These are phyloP conservation scores for Osmoderma eremita DNA, from an alignment of 2,888 invertebrate species.

Conservation along the genomic window DNA sequence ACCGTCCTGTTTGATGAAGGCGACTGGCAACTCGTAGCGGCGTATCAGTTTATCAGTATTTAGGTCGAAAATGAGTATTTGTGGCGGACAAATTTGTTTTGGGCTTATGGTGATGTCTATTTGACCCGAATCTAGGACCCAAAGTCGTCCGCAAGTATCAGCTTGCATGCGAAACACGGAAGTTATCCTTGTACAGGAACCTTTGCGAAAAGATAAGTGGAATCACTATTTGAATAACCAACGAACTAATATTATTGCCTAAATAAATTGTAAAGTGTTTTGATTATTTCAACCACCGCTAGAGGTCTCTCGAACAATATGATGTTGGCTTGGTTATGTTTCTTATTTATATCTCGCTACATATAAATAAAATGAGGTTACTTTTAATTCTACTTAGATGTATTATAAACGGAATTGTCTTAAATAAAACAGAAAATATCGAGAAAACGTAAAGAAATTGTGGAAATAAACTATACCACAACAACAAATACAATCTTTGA, in stretches of 20 bases:
- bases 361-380: neutral
- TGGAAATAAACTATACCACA: no score
- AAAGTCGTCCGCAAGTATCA: slow-evolving; percentile 79
- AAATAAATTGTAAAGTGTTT: neutral
- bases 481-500: no score
- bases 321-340: neutral
- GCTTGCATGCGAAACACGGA: slow-evolving; percentile 81
- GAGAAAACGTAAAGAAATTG: no score
- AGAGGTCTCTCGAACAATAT: neutral
- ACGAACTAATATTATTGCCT: neutral
- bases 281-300: neutral
- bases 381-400: no score
- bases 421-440: no score
- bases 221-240: neutral
- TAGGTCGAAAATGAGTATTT: slow-evolving; percentile 78
- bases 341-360: neutral
- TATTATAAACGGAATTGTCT: no score
- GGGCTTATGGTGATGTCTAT: slow-evolving; percentile 75
- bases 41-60: slow-evolving; percentile 52
- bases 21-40: slow-evolving; percentile 68
- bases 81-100: slow-evolving; percentile 77
- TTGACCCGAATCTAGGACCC: slow-evolving; percentile 84
- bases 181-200: slow-evolving; percentile 74
- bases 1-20: slow-evolving; percentile 74
- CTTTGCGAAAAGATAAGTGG: slow-evolving; percentile 50